Conservation (phyloP, 2,113 vertebrate genomes). For the Notiomystis cincta region DNA sequence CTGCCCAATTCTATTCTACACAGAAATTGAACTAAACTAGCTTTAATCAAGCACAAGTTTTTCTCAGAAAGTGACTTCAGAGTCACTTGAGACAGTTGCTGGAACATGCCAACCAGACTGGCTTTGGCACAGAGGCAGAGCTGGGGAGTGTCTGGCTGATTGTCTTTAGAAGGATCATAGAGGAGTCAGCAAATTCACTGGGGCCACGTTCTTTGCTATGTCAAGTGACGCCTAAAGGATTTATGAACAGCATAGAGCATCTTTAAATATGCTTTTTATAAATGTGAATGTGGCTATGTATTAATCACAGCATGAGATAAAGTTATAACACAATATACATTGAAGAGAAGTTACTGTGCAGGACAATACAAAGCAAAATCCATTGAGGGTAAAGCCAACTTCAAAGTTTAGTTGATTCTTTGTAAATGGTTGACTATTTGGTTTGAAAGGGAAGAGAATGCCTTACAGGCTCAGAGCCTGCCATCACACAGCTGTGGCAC, state of each 20-base stretch:
- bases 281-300: not conserved
- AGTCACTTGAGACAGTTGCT: not conserved
- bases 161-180: not conserved
- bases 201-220: not conserved
- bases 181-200: not conserved
- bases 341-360: not conserved
- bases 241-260: not conserved
- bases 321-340: not conserved
- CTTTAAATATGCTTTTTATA: not conserved
- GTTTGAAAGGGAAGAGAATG: not conserved
- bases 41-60: not conserved
- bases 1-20: not conserved
- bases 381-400: not conserved
- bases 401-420: not conserved
- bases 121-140: not conserved
- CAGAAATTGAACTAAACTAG: not conserved
- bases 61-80: not conserved
- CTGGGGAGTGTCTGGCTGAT: not conserved
- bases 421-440: not conserved
- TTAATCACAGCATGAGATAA: not conserved
- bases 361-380: not conserved
- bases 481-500: not conserved
- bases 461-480: not conserved
- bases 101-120: not conserved
- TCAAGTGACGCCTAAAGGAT: not conserved